A percentile compares a stretch with the other conserved stretches of the same genome.
These are phyloP conservation scores for Endotricha flammealis DNA, from an alignment of 2,888 invertebrate species.

Conservation along the genomic window DNA sequence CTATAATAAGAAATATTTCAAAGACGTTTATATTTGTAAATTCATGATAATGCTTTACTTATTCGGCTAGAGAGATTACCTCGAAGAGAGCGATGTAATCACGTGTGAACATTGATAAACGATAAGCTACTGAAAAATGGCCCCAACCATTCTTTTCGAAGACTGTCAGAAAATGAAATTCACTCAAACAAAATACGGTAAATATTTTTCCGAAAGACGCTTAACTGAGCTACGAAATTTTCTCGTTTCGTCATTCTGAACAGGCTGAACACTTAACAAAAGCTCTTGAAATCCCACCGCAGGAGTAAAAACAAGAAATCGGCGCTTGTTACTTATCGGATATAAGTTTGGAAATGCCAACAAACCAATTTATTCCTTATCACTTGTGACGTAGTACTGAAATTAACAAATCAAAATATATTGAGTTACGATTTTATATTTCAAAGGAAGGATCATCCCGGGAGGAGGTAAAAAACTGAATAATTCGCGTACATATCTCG, in stretches of 20 bases:
- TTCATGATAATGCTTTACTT: too few relatives aligned
- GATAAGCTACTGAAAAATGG: too few relatives aligned
- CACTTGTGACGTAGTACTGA: constrained; percentile 10
- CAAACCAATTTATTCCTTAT: constrained; percentile 22
- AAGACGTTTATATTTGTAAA: too few relatives aligned
- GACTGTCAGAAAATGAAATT: constrained; percentile 3
- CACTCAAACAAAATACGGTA: constrained; percentile 11
- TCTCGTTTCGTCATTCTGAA: constrained; percentile 49
- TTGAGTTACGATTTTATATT: constrained; percentile 36
- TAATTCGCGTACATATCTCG: constrained; percentile 62
- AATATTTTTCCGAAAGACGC: constrained; percentile 19
- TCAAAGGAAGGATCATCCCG: constrained; percentile 40
- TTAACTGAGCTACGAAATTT: constrained; percentile 32
- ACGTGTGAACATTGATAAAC: too few relatives aligned
- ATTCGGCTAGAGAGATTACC: too few relatives aligned
- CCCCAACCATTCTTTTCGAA: too few relatives aligned
- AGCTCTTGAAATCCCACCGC: constrained; percentile 59
- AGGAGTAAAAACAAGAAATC: constrained; percentile 63
- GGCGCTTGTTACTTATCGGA: constrained; percentile 34
- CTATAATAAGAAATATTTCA: too few relatives aligned
- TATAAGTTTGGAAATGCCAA: constrained; percentile 25
- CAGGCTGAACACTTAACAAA: constrained; percentile 61
- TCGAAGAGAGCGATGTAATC: too few relatives aligned
- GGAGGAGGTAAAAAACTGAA: constrained; percentile 63
- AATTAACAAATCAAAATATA: constrained; percentile 11